Conservation (phyloP, 2,113 vertebrate species). For the Hydrochoerus hydrochaeris region DNA sequence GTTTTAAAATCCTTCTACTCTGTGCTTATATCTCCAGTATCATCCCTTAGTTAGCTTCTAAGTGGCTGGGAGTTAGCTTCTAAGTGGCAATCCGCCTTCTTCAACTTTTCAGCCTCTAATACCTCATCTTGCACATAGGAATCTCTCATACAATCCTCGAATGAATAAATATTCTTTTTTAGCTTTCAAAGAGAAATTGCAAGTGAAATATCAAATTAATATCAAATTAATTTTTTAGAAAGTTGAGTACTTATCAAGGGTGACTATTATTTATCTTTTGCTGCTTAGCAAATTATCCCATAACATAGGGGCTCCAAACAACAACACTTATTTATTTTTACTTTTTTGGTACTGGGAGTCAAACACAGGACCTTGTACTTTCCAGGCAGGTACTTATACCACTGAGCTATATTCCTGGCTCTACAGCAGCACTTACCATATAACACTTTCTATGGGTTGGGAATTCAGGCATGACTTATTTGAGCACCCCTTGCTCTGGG, state of each 20-base stretch:
- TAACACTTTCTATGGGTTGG: neutral
- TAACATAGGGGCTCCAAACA: neutral
- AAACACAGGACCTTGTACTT: too few relatives aligned
- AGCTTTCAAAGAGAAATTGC: conserved; percentile 17
- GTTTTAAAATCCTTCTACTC: neutral
- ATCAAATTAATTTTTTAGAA: neutral
- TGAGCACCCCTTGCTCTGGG: neutral
- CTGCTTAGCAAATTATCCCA: neutral
- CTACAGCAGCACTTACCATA: neutral
- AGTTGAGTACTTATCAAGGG: neutral
- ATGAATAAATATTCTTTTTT: conserved; percentile 29
- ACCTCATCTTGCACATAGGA: neutral
- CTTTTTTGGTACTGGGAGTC: too few relatives aligned
- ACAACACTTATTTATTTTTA: neutral
- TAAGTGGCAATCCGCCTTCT: neutral
- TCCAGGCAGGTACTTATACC: too few relatives aligned
- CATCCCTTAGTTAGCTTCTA: neutral
- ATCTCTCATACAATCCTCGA: neutral
- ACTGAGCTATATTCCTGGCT: too few relatives aligned
- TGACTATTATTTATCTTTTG: neutral
- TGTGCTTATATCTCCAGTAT: neutral
- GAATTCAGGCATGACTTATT: neutral
- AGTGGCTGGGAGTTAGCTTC: neutral
- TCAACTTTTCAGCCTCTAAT: neutral
- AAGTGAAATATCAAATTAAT: neutral